A percentile compares a stretch with the other conserved stretches of the same genome.
Conservation (phyloP, 2,113 vertebrate species). For the Tretioscincus oriximinensis region DNA sequence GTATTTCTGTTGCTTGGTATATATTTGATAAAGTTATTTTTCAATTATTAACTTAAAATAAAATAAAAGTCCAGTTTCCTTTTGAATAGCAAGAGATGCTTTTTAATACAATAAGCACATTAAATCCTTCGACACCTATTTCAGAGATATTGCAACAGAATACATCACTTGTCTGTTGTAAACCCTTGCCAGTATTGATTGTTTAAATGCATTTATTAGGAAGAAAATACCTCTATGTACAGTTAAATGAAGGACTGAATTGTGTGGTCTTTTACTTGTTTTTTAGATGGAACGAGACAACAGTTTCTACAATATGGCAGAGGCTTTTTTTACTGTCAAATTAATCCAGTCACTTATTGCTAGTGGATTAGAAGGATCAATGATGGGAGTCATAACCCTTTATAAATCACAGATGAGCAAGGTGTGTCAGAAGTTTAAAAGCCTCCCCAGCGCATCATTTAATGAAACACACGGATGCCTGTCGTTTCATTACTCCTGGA, state of each 20-base stretch:
- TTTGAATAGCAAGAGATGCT: background rate
- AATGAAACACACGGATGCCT: background rate
- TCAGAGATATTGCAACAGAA: too few species aligned
- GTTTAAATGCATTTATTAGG: background rate
- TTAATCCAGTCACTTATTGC: conserved; percentile 75
- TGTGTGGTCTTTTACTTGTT: conserved; percentile 20
- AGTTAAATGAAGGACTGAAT: background rate
- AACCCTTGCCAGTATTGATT: too few species aligned
- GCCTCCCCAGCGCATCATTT: background rate
- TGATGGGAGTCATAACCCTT: conserved; percentile 78
- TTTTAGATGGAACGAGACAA: conserved; percentile 72
- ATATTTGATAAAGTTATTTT: too few species aligned
- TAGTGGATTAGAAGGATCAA: conserved; percentile 67
- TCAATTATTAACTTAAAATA: too few species aligned
- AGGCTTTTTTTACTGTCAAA: conserved; percentile 75
- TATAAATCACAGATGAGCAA: conserved; percentile 80
- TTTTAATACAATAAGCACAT: background rate
- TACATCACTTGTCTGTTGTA: too few species aligned
- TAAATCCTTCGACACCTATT: background rate
- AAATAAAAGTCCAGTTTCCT: background rate
- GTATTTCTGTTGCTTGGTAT: too few species aligned
- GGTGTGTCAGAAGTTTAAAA: conserved; percentile 55
- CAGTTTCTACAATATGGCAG: conserved; percentile 78
- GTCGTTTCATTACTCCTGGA: background rate
- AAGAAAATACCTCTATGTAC: background rate